These are phyloP conservation scores for Callipepla squamata DNA, from an alignment of 2,113 vertebrate species.

Conservation along the genomic window DNA sequence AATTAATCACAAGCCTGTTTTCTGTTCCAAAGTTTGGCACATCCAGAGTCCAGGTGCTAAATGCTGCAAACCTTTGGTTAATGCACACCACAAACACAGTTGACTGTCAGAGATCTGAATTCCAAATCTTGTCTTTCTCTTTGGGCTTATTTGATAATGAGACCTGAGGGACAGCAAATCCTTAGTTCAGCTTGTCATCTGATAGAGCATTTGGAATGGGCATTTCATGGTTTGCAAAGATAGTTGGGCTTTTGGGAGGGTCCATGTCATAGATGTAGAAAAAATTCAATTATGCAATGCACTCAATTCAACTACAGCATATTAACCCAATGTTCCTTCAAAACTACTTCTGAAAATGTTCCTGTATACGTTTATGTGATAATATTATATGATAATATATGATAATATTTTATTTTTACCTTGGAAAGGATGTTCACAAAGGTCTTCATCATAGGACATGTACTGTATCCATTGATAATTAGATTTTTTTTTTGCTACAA, in stretches of 20 bases:
- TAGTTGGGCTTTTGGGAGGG: not conserved
- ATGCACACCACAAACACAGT: not conserved
- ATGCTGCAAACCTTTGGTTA: fast-evolving
- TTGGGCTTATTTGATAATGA: not conserved
- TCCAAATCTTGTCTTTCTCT: not conserved
- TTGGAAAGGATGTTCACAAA: constrained; percentile 88
- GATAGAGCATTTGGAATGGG: not conserved
- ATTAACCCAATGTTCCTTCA: not conserved
- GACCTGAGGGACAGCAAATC: not conserved
- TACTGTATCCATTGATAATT: constrained; percentile 84
- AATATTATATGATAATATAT: not conserved
- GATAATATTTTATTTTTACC: constrained; percentile 75
- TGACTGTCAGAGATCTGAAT: not conserved
- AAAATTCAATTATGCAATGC: not conserved
- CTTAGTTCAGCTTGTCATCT: not conserved
- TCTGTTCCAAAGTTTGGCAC: not conserved
- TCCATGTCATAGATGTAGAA: not conserved
- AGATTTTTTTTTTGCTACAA: constrained; percentile 80
- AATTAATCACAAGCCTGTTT: constrained; percentile 1
- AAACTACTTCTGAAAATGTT: not conserved
- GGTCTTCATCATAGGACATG: constrained; percentile 78
- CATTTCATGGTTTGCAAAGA: not conserved
- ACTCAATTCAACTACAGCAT: not conserved
- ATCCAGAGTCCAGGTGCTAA: constrained; percentile 4
- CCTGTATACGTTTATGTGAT: not conserved